Base-by-base conservation (phyloP, 2,888 invertebrate genomes). In the Crioceris asparagi region DNA sequence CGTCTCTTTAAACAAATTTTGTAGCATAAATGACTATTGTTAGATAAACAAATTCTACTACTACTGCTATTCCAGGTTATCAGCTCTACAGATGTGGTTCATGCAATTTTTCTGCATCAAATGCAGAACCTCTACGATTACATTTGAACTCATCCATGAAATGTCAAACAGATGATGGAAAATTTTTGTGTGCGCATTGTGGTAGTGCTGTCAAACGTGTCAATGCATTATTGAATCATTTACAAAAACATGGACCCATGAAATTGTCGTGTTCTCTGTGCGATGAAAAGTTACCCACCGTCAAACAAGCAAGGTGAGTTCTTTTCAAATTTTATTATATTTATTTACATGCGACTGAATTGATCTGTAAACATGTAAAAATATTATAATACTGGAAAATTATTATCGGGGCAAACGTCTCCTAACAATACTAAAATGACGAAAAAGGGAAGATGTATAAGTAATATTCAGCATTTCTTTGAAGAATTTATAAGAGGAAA, bases 181-280 rank as follows among this genome's bases (percentile, higher is more conserved):
- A 65, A 17, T 60, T 64, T 12, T 61, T 61, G 26, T 79, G 78
- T 49, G 60, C 56, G 1, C 72, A 74, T 49, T 73, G 74, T 45
- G 53, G 56, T 11, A 68, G 68, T 44, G 48, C 51, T 4, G 67
- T 72, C 32, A 64, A 67, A 39, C 66, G 62, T 29, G 47, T 60
- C 2, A 54, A 59, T 2, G 63, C 64, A 25, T 59, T 78, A 14
- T 50, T 72, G 8, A 70, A 72, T 4, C 81, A 82, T 51, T 57
- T 80, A 11, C 69, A 68, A 44, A 54, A 61, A 2, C 82, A 82
- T 44, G 75, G 75, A 0, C 57, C 68, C 0, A 68, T 71, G 46
- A 62, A 72, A 7, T 77, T 70, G 43, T 64, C 68, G 7, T 82
- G 82, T 50, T 69, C 71, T 4, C 33, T 77, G 17, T 82, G 82